phyloP scores from a whole-genome alignment of 2,888 invertebrate genomes.

The Melanargia galathea region DNA sequence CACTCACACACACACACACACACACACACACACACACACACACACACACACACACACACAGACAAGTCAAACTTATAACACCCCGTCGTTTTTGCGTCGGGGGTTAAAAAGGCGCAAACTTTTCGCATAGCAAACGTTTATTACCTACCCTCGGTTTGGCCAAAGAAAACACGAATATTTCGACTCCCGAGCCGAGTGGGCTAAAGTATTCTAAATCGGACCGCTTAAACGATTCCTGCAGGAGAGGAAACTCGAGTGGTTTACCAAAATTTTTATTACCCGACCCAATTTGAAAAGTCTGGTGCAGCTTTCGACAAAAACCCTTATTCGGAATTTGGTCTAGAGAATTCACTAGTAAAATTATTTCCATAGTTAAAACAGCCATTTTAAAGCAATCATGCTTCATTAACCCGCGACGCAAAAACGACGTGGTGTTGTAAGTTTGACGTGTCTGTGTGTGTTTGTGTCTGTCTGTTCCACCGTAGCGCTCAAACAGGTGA shows the following conservation, averaged over 20 bases:
- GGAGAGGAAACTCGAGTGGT: constrained; percentile 14
- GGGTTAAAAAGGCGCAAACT: not conserved
- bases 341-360: constrained; percentile 4
- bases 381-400: too few species aligned
- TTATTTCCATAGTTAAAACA: too few species aligned
- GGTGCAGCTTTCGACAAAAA: constrained; percentile 10
- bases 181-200: constrained; percentile 7
- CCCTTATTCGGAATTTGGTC: not conserved
- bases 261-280: constrained; percentile 17
- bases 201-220: constrained; percentile 12
- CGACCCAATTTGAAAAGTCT: constrained; percentile 14
- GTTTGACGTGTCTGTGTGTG: too few species aligned
- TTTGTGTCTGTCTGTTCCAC: too few species aligned
- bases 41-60: too few species aligned
- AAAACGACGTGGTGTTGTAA: too few species aligned
- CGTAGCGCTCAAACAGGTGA: too few species aligned
- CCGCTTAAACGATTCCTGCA: constrained; percentile 9
- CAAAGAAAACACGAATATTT: constrained; percentile 16
- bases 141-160: constrained; percentile 10
- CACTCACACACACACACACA: too few species aligned
- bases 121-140: constrained; percentile 7
- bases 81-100: not conserved
- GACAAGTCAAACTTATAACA: too few species aligned
- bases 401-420: too few species aligned
- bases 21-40: too few species aligned